Percentiles rank a stretch among this genome's conserved stretches.
phyloP scores from a whole-genome alignment of 2,797 vertebrate genomes.

The Gymnopithys bicolor region DNA sequence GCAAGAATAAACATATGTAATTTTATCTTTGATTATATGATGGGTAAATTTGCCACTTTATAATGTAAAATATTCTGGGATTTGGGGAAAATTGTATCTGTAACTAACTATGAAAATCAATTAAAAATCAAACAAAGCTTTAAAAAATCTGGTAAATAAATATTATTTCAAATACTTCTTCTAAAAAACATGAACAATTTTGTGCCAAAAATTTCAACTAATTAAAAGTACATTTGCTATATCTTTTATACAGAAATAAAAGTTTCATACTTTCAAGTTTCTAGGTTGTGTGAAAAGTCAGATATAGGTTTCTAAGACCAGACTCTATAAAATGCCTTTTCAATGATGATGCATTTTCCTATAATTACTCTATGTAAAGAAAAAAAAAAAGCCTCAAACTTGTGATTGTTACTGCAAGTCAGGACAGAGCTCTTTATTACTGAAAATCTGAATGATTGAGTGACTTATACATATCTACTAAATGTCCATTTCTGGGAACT shows the following conservation, averaged over 20 bases:
- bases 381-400: background rate
- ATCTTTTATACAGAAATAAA: background rate
- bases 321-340: background rate
- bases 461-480: background rate
- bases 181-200: background rate
- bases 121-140: background rate
- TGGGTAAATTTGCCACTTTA: background rate
- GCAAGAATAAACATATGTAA: background rate
- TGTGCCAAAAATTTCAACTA: background rate
- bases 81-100: background rate
- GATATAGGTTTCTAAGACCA: background rate
- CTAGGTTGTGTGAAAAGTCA: background rate
- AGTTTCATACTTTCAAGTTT: background rate
- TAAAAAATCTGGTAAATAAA: background rate
- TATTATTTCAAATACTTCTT: background rate
- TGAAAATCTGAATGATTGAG: background rate
- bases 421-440: background rate
- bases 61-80: background rate
- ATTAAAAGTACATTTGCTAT: background rate
- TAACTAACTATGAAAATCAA: background rate
- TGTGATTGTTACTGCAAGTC: background rate
- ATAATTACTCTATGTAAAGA: background rate
- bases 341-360: background rate
- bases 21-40: background rate
- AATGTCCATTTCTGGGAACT: slow-evolving; percentile 7